Percentiles rank a stretch among this genome's conserved stretches.
phyloP scores from a whole-genome alignment of 2,888 invertebrate species.

The Ditylenchus weischeri region DNA sequence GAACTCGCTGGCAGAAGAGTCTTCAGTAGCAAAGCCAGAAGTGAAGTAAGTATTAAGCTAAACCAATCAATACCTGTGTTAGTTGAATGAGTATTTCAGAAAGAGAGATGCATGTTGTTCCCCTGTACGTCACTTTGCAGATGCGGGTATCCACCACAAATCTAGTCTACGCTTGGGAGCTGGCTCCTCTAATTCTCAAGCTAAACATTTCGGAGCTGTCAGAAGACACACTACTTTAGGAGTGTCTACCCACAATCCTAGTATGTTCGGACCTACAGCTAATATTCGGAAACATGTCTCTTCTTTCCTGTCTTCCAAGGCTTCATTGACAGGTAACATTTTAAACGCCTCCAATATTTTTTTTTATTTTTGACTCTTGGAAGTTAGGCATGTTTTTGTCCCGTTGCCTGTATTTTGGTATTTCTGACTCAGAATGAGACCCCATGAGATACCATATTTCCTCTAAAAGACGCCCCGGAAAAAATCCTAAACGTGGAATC shows the following conservation, averaged over 20 bases:
- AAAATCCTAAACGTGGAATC: no score
- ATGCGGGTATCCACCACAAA: neutral
- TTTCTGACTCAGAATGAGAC: no score
- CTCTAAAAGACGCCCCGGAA: no score
- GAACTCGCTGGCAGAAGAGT: slow-evolving; percentile 4
- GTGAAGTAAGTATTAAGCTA: slow-evolving; percentile 4
- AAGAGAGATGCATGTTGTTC: slow-evolving; percentile 51
- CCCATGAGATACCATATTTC: no score
- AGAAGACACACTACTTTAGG: slow-evolving; percentile 12
- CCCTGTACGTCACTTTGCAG: slow-evolving; percentile 39
- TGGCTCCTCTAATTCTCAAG: slow-evolving; percentile 10
- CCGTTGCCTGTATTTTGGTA: no score
- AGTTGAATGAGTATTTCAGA: slow-evolving; percentile 21
- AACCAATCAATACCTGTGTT: neutral
- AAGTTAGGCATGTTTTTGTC: no score
- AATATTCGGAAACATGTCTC: slow-evolving; percentile 5
- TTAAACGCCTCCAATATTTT: no score
- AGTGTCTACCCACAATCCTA: neutral
- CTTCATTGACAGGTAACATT: neutral
- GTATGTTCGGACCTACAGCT: neutral
- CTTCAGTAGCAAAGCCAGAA: neutral
- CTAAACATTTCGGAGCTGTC: neutral
- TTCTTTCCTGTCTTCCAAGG: slow-evolving; percentile 5
- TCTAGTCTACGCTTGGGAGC: neutral
- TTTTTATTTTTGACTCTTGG: no score